Base-by-base conservation (phyloP, 2,797 vertebrate genomes). In the Sebastes diploproa region DNA sequence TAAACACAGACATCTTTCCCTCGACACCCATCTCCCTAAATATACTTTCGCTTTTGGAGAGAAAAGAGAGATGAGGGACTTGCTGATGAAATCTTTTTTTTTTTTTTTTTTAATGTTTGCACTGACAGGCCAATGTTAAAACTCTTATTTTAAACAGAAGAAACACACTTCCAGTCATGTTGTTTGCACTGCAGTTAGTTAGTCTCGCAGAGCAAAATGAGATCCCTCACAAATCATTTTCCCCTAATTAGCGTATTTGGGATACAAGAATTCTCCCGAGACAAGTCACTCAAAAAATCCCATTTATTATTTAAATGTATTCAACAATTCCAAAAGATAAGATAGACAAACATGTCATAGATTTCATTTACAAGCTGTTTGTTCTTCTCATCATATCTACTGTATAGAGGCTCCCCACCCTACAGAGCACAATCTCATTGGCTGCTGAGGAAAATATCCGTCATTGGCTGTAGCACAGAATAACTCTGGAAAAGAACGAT, bases 301-400 rank as follows among this genome's bases (percentile, higher is more conserved):
- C 92, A 95, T 96, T 96, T 96, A 96, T 96, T 96, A 96, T 95
- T 95, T 94, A 94, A 95, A 96, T 93, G 93, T 95, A 93, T 95
- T 96, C 93, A 95, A 96, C 95, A 95, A 89, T 95, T 96, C 85
- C 90, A 95, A 96, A 96, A 95, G 94, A 94, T 93, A 93, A 93
- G 92, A 95, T 92, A 80, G 92, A 95, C 94, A 94, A 95, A 95
- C 94, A 93, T 93, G 91, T 93, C 91, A 94, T 94, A 94, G 86
- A 92, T 93, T 95, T 93, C 73, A 91, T 92, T 89, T 95, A 94
- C 92, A 94, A 94, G 92, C 94, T 93, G 92, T 94, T 94, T 93
- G 91, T 90, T 92, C 86, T 88, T 86, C 87, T 92, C 88, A 65
- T 93, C 87, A 11, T 85, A 86, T 88, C 85, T 85, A 20, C 46